A percentile compares a stretch with the other conserved stretches of the same genome.
phyloP scores from a whole-genome alignment of 2,888 invertebrate species.

The Sphaerophoria taeniata region DNA sequence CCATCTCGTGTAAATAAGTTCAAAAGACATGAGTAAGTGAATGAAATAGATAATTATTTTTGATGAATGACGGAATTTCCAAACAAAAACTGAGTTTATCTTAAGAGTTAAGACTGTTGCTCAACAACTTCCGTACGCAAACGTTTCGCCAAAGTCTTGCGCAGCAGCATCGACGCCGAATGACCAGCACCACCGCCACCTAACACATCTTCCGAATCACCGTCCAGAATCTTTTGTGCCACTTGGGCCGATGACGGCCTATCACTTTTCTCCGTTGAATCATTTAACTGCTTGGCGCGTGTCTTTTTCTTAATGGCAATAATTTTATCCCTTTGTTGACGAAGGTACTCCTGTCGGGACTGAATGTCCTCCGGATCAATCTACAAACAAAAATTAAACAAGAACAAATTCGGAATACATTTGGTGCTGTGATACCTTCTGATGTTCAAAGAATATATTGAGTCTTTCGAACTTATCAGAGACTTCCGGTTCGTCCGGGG shows the following conservation, averaged over 20 bases:
- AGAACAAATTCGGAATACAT: not conserved
- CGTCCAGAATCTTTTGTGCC: constrained; percentile 87
- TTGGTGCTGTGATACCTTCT: constrained; percentile 71
- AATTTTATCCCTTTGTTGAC: constrained; percentile 95
- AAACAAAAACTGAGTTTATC: no score
- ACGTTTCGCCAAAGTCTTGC: constrained; percentile 92
- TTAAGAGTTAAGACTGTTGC: constrained; percentile 72
- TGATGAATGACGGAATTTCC: no score
- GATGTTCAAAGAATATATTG: constrained; percentile 82
- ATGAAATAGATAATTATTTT: no score
- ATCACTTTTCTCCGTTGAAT: constrained; percentile 78
- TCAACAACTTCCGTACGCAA: constrained; percentile 94
- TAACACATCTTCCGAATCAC: constrained; percentile 77
- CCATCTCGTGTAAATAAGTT: no score
- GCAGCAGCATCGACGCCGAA: constrained; percentile 88
- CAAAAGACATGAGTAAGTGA: no score
- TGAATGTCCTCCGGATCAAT: constrained; percentile 87
- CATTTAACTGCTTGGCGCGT: constrained; percentile 90
- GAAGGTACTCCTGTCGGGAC: constrained; percentile 92
- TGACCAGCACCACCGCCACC: constrained; percentile 76
- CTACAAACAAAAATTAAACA: constrained; percentile 75
- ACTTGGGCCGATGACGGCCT: constrained; percentile 90
- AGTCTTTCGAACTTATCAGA: constrained; percentile 80
- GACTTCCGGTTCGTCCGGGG: constrained; percentile 79
- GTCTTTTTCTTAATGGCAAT: constrained; percentile 94